Conservation (phyloP, 2,888 invertebrate species). For the Agrochola circellaris region DNA sequence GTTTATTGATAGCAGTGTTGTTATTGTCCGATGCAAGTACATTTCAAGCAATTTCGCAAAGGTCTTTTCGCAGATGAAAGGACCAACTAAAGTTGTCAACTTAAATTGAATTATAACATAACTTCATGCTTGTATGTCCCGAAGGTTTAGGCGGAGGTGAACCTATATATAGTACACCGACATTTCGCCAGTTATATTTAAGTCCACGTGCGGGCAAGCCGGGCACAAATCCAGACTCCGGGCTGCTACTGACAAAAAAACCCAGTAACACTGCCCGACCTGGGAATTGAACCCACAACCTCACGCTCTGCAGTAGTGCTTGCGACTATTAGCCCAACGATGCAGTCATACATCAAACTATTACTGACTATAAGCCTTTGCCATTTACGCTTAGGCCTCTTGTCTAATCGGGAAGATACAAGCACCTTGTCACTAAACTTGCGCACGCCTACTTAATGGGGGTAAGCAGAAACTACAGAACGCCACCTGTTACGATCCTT, state of each 20-base stretch:
- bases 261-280: too few species aligned
- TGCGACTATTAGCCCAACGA: too few species aligned
- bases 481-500: too few species aligned
- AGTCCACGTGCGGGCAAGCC: neutral
- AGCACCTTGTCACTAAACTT: neutral
- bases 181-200: neutral
- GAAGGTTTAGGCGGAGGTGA: neutral
- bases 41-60: neutral
- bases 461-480: too few species aligned
- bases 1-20: neutral
- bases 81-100: neutral
- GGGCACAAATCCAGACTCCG: neutral
- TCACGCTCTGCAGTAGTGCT: too few species aligned
- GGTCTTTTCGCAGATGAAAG: neutral
- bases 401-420: neutral
- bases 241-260: neutral
- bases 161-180: neutral
- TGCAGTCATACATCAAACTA: neutral
- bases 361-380: neutral
- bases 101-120: neutral
- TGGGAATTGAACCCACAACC: too few species aligned
- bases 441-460: too few species aligned
- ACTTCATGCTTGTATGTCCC: too few species aligned
- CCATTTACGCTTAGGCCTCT: neutral
- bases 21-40: neutral